Evolutionary conservation across 2,113 vertebrate genomes (phyloP).

Genomic region (Ammodytes dubius): DNA sequence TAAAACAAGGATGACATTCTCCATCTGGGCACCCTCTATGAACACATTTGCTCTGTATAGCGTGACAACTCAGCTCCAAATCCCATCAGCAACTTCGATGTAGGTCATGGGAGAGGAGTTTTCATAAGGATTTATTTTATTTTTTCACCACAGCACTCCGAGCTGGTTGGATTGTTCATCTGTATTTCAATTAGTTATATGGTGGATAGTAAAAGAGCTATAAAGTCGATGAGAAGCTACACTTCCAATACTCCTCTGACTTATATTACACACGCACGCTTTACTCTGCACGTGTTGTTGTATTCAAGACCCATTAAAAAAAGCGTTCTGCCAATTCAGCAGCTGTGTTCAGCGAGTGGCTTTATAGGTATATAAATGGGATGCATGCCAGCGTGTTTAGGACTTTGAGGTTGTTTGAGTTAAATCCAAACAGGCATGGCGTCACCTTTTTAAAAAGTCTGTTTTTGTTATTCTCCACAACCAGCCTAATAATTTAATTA

Average conservation of each 20-base stretch:
- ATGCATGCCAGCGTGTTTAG: constrained; percentile 44
- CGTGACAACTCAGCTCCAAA: constrained; percentile 28
- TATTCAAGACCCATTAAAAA: constrained; percentile 55
- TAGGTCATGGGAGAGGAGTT: constrained; percentile 27
- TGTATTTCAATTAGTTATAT: constrained; percentile 58
- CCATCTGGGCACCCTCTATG: neutral
- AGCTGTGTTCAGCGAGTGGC: constrained; percentile 63
- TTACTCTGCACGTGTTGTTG: constrained; percentile 36
- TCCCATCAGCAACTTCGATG: constrained; percentile 21
- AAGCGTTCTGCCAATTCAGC: constrained; percentile 64
- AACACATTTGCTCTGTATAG: constrained; percentile 41
- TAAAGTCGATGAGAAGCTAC: constrained; percentile 59
- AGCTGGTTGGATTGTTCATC: constrained; percentile 17
- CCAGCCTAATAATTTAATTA: constrained; percentile 44
- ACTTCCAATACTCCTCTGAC: constrained; percentile 41
- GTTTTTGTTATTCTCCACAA: constrained; percentile 47
- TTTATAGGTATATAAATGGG: constrained; percentile 74
- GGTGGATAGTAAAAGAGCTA: constrained; percentile 48
- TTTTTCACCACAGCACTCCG: neutral
- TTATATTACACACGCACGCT: constrained; percentile 8
- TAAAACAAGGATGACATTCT: constrained; percentile 73
- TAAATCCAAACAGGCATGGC: constrained; percentile 50
- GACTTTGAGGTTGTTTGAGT: constrained; percentile 46
- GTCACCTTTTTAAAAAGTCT: constrained; percentile 53
- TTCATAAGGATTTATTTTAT: constrained; percentile 8